These are phyloP conservation scores for Montipora cactus DNA, from an alignment of 64 coral and sea anemone genomes.

Conservation along the genomic window DNA sequence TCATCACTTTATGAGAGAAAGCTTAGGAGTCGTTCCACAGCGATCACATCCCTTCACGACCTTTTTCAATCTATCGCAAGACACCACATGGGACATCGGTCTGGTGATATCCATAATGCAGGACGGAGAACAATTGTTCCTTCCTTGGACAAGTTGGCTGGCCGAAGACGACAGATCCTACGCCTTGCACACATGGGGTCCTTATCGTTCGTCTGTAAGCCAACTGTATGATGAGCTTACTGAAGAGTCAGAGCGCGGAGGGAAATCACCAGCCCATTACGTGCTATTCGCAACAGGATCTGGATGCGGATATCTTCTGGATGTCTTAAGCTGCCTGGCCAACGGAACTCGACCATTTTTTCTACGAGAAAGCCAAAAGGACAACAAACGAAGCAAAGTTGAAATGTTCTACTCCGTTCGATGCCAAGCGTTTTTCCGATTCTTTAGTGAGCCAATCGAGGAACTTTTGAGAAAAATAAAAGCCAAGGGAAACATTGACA, in stretches of 20 bases:
- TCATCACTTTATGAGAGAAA: slow-evolving; percentile 32
- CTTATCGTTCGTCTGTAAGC: slow-evolving; percentile 72
- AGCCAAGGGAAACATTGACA: slow-evolving; percentile 29
- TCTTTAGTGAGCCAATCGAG: slow-evolving; percentile 7
- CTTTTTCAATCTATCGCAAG: slow-evolving; percentile 55
- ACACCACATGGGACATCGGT: slow-evolving; percentile 69
- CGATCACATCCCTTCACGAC: slow-evolving; percentile 75
- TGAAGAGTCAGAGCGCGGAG: not conserved
- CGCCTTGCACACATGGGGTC: slow-evolving; percentile 56
- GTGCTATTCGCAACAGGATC: slow-evolving; percentile 73
- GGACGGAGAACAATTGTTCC: slow-evolving; percentile 50
- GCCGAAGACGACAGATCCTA: not conserved
- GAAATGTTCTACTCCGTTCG: slow-evolving; percentile 73
- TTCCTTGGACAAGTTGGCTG: slow-evolving; percentile 75
- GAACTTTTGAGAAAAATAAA: slow-evolving; percentile 39
- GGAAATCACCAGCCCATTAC: not conserved
- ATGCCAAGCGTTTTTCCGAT: slow-evolving; percentile 38
- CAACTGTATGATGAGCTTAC: slow-evolving; percentile 34
- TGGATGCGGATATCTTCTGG: slow-evolving; percentile 70
- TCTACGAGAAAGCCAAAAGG: not conserved
- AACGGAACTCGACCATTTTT: slow-evolving; percentile 13
- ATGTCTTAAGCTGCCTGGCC: slow-evolving; percentile 70
- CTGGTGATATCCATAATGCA: slow-evolving; percentile 62
- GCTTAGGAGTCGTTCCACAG: slow-evolving; percentile 40
- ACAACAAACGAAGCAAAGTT: not conserved